Percentiles rank a stretch among this genome's conserved stretches.
Evolutionary conservation across 1,140 invertebrate species (phyloP).

Genomic region (Rhagoletis pomonella): DNA sequence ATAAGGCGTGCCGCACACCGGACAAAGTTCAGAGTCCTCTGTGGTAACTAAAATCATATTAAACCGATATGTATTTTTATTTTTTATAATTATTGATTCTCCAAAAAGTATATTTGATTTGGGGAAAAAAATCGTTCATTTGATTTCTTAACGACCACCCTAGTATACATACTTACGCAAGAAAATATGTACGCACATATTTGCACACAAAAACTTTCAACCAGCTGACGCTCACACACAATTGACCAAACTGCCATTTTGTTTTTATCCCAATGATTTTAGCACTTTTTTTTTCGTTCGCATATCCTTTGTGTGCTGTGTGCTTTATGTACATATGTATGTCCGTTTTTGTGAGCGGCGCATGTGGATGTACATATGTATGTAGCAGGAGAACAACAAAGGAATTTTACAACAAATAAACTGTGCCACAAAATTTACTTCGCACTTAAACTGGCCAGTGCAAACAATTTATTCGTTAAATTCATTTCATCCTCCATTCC

Average conservation of each 20-base stretch:
- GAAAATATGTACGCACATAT: too few species aligned
- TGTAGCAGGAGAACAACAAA: background rate
- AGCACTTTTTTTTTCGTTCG: background rate
- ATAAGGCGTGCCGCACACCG: too few species aligned
- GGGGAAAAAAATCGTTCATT: too few species aligned
- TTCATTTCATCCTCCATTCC: background rate
- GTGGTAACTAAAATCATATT: too few species aligned
- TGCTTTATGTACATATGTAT: background rate
- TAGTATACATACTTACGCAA: too few species aligned
- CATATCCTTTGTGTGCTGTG: background rate
- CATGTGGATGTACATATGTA: background rate
- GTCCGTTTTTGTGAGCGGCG: background rate
- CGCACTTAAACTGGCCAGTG: constrained; percentile 33
- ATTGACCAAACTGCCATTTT: constrained; percentile 20
- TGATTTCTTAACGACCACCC: too few species aligned
- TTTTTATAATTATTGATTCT: too few species aligned
- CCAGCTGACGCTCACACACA: background rate
- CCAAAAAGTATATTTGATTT: too few species aligned
- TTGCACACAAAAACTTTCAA: background rate
- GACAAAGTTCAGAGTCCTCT: too few species aligned
- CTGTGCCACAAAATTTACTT: constrained; percentile 26
- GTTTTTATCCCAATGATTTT: background rate
- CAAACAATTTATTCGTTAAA: constrained; percentile 12
- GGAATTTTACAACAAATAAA: background rate
- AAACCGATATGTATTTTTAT: too few species aligned